Evolutionary conservation across 2,888 invertebrate genomes (phyloP).

Genomic region (Argynnis bischoffii): DNA sequence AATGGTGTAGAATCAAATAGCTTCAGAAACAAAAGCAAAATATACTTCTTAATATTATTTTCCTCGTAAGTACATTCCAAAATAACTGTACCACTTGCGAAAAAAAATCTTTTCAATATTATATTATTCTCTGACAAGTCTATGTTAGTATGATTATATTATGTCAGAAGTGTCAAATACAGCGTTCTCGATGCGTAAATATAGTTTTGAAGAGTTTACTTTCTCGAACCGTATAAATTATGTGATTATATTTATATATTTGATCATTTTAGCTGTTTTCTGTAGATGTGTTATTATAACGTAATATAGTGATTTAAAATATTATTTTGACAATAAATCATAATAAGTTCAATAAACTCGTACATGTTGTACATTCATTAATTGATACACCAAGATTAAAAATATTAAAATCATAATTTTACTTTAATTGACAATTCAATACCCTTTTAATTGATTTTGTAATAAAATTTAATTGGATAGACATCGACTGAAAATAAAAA

Average conservation of each 20-base stretch:
- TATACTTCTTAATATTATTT: neutral
- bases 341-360: no score
- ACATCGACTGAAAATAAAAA: conserved; percentile 41
- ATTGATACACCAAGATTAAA: neutral
- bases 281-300: no score
- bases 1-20: conserved; percentile 2
- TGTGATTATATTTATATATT: no score
- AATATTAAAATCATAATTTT: conserved; percentile 1
- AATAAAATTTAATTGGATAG: conserved; percentile 43
- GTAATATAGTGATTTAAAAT: no score
- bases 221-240: neutral
- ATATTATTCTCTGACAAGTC: neutral
- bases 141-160: conserved; percentile 4
- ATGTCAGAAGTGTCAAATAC: conserved; percentile 1
- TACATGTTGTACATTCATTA: no score
- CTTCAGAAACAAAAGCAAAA: neutral
- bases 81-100: neutral
- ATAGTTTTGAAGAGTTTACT: neutral
- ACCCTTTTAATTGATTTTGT: conserved; percentile 19
- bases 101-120: conserved; percentile 5
- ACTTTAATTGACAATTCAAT: conserved; percentile 5
- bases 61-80: neutral
- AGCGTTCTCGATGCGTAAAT: neutral
- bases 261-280: no score
- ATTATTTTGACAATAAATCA: no score